These are phyloP conservation scores for Drosophila paramelanica DNA, from an alignment of 2,888 invertebrate species.

Conservation along the genomic window DNA sequence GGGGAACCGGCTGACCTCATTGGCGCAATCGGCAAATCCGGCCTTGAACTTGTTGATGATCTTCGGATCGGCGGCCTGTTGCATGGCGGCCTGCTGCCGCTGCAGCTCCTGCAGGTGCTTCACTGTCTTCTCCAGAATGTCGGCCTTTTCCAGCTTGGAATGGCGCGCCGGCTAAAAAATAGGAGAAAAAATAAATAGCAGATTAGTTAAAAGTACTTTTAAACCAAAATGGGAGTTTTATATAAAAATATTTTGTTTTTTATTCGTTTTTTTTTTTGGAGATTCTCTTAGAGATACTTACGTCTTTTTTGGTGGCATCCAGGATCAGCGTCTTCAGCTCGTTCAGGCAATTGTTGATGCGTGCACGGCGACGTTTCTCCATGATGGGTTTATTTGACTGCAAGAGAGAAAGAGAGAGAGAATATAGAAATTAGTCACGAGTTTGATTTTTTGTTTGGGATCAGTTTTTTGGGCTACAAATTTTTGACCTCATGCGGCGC, in stretches of 20 bases:
- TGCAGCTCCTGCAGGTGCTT: constrained; percentile 96
- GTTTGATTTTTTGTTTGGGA: not conserved
- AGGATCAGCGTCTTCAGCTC: constrained; percentile 94
- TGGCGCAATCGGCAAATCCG: constrained; percentile 95
- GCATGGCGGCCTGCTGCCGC: constrained; percentile 92
- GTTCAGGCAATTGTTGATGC: constrained; percentile 95
- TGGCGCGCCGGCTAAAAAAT: constrained; percentile 93
- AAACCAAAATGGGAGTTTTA: not conserved
- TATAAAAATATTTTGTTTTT: not conserved
- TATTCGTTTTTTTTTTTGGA: too few relatives aligned
- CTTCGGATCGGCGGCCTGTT: constrained; percentile 93
- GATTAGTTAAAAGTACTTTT: constrained; percentile 29
- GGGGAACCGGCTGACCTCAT: constrained; percentile 91
- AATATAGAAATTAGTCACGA: constrained; percentile 60
- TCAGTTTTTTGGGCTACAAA: constrained; percentile 19
- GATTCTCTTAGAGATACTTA: constrained; percentile 86
- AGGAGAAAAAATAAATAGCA: constrained; percentile 5
- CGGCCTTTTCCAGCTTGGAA: constrained; percentile 97
- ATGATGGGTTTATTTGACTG: constrained; percentile 97
- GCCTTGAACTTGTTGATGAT: constrained; percentile 93
- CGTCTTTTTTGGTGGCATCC: constrained; percentile 95
- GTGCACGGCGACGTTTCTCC: constrained; percentile 95
- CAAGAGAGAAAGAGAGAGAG: constrained; percentile 67
- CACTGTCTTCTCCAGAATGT: constrained; percentile 97
- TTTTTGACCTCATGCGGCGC: constrained; percentile 76